Base-by-base conservation (phyloP, 2,797 vertebrate genomes). In the Antennarius maculatus region DNA sequence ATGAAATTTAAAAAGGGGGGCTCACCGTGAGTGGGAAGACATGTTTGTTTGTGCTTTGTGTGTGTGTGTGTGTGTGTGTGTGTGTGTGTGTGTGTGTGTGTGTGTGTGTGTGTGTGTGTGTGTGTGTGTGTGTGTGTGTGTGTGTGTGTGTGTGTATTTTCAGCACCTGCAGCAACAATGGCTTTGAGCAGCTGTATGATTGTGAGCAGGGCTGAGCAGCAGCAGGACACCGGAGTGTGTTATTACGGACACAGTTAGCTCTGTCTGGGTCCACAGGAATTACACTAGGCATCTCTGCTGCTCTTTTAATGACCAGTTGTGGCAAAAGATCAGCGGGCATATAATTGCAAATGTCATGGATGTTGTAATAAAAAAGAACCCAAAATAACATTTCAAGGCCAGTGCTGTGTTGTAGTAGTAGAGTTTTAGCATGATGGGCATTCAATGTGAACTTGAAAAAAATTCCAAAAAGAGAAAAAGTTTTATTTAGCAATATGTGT, bases 81-180 rank as follows among this genome's bases (percentile, higher is more conserved):
- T 59, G 49, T 73, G 53, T 61, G 66, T 56, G 56, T 71, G 68
- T 53, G 65, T 65, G 53, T 52, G 37, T 69, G 39, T 58, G 43
- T 69, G 68, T 52, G 64, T 65, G 53, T 52, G 34, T 69, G 43
- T 57, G 48, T 59, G 41, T 70, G 51, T 59, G 49, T 73, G 53
- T 61, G 66, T 56, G 56, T 71, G 68, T 53, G 65, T 65, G 53
- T 52, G 37, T 69, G 39, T 58, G 43, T 59, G 34, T 70, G 52
- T 60, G 61, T 58, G 56, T 71, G 71, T 52, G 48, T 61, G 61
- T 11, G 7, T 50, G 61, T 48, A 77, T 51, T 61, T 61, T 60
- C 56, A 66, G 79, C 84, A 88, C 86, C 89, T 91, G 83, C 67
- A 81, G 69, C 76, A 90, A 89, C 89, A 89, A 89, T 86, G 80